Evolutionary conservation across 2,113 vertebrate genomes (phyloP), one percentile per base, ranked within the genome.

Genomic region (Tautogolabrus adspersus): DNA sequence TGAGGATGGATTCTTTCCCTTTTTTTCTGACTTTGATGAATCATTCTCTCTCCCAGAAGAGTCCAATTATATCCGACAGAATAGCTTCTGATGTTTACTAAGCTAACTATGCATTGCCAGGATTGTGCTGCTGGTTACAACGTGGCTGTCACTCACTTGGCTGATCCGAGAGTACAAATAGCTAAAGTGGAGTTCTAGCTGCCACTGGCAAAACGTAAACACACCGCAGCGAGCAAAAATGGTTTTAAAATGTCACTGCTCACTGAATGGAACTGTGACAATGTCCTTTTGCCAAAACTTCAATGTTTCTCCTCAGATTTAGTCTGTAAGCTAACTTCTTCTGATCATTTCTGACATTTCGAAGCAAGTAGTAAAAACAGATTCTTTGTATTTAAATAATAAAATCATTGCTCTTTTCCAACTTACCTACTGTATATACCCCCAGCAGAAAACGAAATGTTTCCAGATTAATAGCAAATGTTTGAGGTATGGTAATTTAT

Each of bases 21-120:
- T 42, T 40, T 38, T 65, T 59, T 82, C 74, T 65, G 81, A 87
- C 86, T 84, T 79, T 76, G 82, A 84, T 86, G 58, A 81, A 84
- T 81, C 56, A 66, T 82, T 72, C 51, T 19, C 68, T 65, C 18
- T 46, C 72, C 54, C 72, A n/a, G 23, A 72, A 84, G 79, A 78
- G 73, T 72, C 69, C 73, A 82, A 87, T 86, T 86, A 87, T 73
- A 78, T 84, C 66, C 79, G 64, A 84, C 37, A 12, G 67, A 79
- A 79, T 52, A 34, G 77, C 79, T 49, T 59, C 64, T 57, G 37
- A 82, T 81, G 78, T 86, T 86, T 81, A 79, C 75, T 54, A 21
- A 76, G 56, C 71, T 63, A 78, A 76, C 81, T 61, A 75, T 51
- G 46, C 26, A 10, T 38, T 52, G 61, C 69, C 84, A 68, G 55